These are phyloP conservation scores for Corythornis cristatus DNA, from an alignment of 2,113 vertebrate genomes.

Conservation along the genomic window DNA sequence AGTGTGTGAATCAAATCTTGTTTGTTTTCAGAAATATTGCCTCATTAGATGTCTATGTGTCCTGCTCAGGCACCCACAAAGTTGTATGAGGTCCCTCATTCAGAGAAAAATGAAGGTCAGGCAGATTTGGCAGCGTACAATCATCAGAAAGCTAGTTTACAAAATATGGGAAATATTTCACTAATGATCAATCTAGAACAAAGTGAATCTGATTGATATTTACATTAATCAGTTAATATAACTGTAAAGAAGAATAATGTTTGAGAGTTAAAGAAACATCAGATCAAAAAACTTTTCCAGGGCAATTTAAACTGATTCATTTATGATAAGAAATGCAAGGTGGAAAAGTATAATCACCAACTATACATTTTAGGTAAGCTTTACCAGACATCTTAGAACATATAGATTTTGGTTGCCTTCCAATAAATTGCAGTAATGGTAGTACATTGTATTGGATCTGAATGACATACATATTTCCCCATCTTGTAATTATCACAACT, in stretches of 20 bases:
- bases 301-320: constrained; percentile 18
- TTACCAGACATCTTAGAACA: not conserved
- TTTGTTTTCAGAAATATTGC: constrained; percentile 37
- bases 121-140: not conserved
- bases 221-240: not conserved
- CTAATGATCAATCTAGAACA: too few species aligned
- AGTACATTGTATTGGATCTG: not conserved
- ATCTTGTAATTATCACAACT: not conserved
- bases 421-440: not conserved
- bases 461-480: not conserved
- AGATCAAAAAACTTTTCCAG: not conserved
- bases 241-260: constrained; percentile 5
- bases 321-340: not conserved
- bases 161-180: not conserved
- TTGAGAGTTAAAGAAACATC: not conserved
- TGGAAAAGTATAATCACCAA: not conserved
- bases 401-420: not conserved
- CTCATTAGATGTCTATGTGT: not conserved
- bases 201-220: not conserved
- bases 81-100: not conserved
- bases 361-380: not conserved
- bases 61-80: not conserved
- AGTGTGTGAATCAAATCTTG: not conserved
- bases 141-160: not conserved
- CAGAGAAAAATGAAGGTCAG: not conserved